A percentile compares a stretch with the other conserved stretches of the same genome.
phyloP scores from a whole-genome alignment of 1,140 invertebrate genomes.

The Drosophila suzukii region DNA sequence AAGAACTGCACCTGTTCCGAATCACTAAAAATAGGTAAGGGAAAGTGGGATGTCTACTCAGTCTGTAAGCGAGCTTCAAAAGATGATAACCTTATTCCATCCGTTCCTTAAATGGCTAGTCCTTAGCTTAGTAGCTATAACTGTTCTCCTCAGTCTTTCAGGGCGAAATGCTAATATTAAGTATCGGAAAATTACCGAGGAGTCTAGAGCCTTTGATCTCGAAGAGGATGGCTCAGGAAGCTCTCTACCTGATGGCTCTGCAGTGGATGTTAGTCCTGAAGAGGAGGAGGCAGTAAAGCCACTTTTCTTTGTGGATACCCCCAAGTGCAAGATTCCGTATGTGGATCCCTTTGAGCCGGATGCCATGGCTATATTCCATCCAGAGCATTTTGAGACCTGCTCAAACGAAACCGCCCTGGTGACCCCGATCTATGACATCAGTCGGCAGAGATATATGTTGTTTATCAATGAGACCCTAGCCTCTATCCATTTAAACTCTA shows the following conservation, averaged over 20 bases:
- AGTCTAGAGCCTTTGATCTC: background rate
- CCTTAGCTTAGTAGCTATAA: conserved; percentile 1
- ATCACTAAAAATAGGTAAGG: background rate
- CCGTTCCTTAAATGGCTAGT: conserved; percentile 13
- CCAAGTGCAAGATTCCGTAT: conserved; percentile 59
- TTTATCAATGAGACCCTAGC: conserved; percentile 52
- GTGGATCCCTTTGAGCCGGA: conserved; percentile 57
- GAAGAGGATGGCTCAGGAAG: background rate
- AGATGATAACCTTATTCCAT: conserved; percentile 7
- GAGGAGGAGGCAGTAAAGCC: background rate
- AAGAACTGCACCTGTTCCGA: background rate
- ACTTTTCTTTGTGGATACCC: conserved; percentile 45
- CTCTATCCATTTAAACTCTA: conserved; percentile 35
- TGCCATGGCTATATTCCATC: conserved; percentile 27
- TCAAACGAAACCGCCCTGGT: conserved; percentile 58
- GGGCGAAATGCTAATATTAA: background rate
- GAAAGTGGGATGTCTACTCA: background rate
- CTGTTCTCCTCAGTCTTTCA: conserved; percentile 6
- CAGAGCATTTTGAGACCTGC: conserved; percentile 45
- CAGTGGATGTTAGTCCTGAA: background rate
- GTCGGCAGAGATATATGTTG: conserved; percentile 44
- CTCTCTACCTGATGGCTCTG: background rate
- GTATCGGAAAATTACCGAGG: background rate
- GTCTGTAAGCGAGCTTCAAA: background rate
- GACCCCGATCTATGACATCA: conserved; percentile 49